Evolutionary conservation across 2,797 vertebrate genomes (phyloP), one percentile per base, ranked within the genome.

Genomic region (Sphenodon punctatus): DNA sequence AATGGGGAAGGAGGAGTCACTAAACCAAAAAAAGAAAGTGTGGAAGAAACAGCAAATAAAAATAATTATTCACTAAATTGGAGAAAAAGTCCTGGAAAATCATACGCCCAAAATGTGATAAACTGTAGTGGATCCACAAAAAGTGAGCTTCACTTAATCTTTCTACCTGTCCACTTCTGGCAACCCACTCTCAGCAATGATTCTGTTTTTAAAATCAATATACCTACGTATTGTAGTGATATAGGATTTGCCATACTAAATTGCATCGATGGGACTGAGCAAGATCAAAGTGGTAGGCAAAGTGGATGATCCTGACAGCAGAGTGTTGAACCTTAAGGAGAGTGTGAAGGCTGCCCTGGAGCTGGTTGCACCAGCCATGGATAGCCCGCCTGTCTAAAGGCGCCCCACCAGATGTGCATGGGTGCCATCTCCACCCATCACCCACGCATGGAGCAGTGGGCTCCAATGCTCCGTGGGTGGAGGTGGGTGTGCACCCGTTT

Each of bases 201-300:
- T 69, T 61, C 67, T 4, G 6, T 13, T 82, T 71, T 65, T 39
- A 77, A 42, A 61, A 59, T 32, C 39, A 46, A 48, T 61, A 36
- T 16, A 4, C 49, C 32, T n/a, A n/a, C n/a, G n/a, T n/a, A n/a
- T 75, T 20, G 45, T 42, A 60, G 16, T 27, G 13, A n/a, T 27
- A 14, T 25, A 48, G 60, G 43, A 58, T 82, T 49, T 75, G 42
- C 48, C 2, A 22, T 69, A 34, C 41, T 67, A 58, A 75, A 56
- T 78, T 82, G 43, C 6, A 60, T 90, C 55, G 30, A 5, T 73
- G 46, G 63, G n/a, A n/a, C n/a, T n/a, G n/a, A n/a, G n/a, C n/a
- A n/a, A n/a, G n/a, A n/a, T n/a, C n/a, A n/a, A n/a, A n/a, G n/a
- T n/a, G n/a, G n/a, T n/a, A n/a, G n/a, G n/a, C n/a, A n/a, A n/a